These are phyloP conservation scores for Cryptops parisi DNA, from an alignment of 2,888 invertebrate genomes.

Conservation along the genomic window DNA sequence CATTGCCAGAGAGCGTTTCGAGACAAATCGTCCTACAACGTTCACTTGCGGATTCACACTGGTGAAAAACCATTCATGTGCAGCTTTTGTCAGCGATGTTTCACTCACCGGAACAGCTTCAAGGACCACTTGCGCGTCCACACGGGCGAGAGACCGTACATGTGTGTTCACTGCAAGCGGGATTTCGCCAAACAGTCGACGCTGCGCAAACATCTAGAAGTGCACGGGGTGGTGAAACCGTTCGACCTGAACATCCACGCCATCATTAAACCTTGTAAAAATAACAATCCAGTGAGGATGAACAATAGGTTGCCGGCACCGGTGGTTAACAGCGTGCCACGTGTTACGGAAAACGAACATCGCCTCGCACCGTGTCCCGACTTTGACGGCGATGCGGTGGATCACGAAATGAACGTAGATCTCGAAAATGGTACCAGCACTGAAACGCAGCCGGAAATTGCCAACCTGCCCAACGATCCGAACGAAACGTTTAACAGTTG, in stretches of 20 bases:
- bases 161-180: slow-evolving; percentile 7
- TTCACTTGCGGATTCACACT: slow-evolving; percentile 17
- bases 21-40: slow-evolving; percentile 14
- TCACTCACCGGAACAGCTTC: slow-evolving; percentile 10
- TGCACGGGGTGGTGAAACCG: slow-evolving; percentile 10
- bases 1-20: slow-evolving; percentile 11
- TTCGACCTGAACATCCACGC: slow-evolving; percentile 9
- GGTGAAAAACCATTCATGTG: slow-evolving; percentile 14
- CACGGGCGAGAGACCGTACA: slow-evolving; percentile 9
- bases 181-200: slow-evolving; percentile 13
- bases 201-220: slow-evolving; percentile 10
- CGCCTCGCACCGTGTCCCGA: background rate
- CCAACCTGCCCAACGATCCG: background rate
- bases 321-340: background rate
- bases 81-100: slow-evolving; percentile 11
- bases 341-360: background rate
- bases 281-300: too few species aligned
- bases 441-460: background rate
- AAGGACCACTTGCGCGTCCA: slow-evolving; percentile 10
- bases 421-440: too few species aligned
- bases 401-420: too few species aligned
- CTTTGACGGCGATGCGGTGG: too few species aligned
- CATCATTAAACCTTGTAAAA: slow-evolving; percentile 8
- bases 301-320: too few species aligned
- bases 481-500: too few species aligned